phyloP scores from a whole-genome alignment of 2,888 invertebrate genomes.

The Germaria angustata region DNA sequence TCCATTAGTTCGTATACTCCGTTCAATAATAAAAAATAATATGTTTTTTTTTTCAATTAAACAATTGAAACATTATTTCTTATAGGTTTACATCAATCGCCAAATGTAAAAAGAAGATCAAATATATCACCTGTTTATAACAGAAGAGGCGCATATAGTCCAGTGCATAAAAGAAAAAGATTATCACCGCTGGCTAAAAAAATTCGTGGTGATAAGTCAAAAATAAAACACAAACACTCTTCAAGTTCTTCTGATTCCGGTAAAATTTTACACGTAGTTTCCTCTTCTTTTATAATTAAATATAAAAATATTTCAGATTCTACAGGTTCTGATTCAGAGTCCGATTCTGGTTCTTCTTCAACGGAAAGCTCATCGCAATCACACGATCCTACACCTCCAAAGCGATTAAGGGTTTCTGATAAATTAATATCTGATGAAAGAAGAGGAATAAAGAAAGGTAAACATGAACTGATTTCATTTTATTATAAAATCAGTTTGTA shows the following conservation, averaged over 20 bases:
- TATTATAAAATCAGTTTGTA: not conserved
- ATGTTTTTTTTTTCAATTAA: no score
- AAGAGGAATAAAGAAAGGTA: slow-evolving; percentile 78
- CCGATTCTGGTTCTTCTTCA: slow-evolving; percentile 78
- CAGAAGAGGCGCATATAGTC: slow-evolving; percentile 75
- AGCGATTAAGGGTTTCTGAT: slow-evolving; percentile 74
- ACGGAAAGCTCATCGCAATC: slow-evolving; percentile 79
- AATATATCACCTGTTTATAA: slow-evolving; percentile 74
- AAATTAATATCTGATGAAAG: slow-evolving; percentile 74
- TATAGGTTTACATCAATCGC: slow-evolving; percentile 72
- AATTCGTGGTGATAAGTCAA: slow-evolving; percentile 69
- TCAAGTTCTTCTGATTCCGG: slow-evolving; percentile 79
- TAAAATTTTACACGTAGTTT: slow-evolving; percentile 50
- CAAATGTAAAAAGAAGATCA: slow-evolving; percentile 71
- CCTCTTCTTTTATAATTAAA: not conserved
- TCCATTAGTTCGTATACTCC: no score
- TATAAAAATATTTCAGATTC: slow-evolving; percentile 72
- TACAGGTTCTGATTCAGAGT: slow-evolving; percentile 78
- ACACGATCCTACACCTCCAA: slow-evolving; percentile 73
- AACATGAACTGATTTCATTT: no score
- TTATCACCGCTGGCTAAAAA: slow-evolving; percentile 74
- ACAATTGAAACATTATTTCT: no score
- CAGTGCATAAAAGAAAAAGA: slow-evolving; percentile 76
- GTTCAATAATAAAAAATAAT: no score
- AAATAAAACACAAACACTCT: slow-evolving; percentile 73